Base-by-base conservation (phyloP, 2,888 invertebrate genomes). In the Glaucopsyche alexis region DNA sequence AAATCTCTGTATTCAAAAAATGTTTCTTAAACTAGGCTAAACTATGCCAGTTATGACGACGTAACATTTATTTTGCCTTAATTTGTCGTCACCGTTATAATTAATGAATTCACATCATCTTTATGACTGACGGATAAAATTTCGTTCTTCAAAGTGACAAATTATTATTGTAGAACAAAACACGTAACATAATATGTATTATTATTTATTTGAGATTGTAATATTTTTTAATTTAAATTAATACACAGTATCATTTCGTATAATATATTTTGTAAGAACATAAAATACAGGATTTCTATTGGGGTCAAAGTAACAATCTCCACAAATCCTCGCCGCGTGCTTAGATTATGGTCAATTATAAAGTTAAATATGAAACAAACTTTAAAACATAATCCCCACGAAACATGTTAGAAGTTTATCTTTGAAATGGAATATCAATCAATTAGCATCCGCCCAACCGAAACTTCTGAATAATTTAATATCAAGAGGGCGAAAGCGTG, bases 391-490 rank as follows among this genome's bases (percentile, higher is more conserved):
- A 69, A 47, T 66, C 47, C 69, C 7, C 69, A 49, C 69, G 45
- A 52, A 50, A 45, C 55, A 71, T 19, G 65, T 66, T 19, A 49
- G 50, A 67, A 74, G 29, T 60, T 40, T 65, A 42, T 14, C 69
- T 72, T 45, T 50, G 67, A 19, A 75, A 69, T 84, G 81, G 82
- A 85, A 84, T 84, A 85, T 83, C 85, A 86, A 88, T 89, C 87
- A 88, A 89, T 87, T 89, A 86, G 80, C 84, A 83, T 82, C 83
- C 79, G 77, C 78, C 76, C 82, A 85, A 84, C 78, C 78, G 75
- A 86, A 88, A 82, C 87, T 88, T 83, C 75, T 60, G 85, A 88
- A 89, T 89, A 89, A 88, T 88, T 88, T 86, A 88, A 89, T 88
- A 85, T 83, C 84, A 86, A 86, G 84, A 86, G 81, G 83, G 81